Evolutionary conservation across 2,888 invertebrate species (phyloP).

Genomic region (Euzetes globulus): DNA sequence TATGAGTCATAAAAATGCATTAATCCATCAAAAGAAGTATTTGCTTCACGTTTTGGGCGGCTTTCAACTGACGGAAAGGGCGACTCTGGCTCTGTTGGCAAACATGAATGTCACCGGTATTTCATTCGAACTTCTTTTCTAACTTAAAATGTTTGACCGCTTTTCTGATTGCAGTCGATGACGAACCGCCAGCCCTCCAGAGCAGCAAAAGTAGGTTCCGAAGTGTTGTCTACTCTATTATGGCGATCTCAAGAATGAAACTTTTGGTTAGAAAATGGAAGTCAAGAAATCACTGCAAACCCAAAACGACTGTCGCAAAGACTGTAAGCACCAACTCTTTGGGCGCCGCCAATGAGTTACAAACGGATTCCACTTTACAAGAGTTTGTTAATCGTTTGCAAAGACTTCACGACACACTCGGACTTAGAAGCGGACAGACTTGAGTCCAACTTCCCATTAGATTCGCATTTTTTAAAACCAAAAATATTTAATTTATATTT

Average conservation of each 20-base stretch:
- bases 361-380: constrained; percentile 34
- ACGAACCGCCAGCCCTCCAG: constrained; percentile 4
- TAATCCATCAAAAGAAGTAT: constrained; percentile 84
- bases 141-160: not conserved
- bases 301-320: not conserved
- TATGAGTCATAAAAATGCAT: constrained; percentile 76
- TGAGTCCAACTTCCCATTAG: too few relatives aligned
- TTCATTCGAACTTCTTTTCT: not conserved
- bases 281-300: constrained; percentile 7
- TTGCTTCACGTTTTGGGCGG: constrained; percentile 61
- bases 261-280: constrained; percentile 29
- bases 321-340: constrained; percentile 18
- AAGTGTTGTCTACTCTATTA: constrained; percentile 28
- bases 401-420: constrained; percentile 35
- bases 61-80: constrained; percentile 53
- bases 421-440: constrained; percentile 39
- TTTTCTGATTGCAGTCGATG: constrained; percentile 2
- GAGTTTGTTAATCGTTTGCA: constrained; percentile 37
- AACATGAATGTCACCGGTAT: constrained; percentile 46
- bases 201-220: constrained; percentile 23
- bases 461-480: too few relatives aligned
- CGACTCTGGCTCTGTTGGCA: constrained; percentile 50
- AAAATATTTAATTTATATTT: too few relatives aligned
- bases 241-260: constrained; percentile 34
- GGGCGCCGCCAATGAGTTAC: constrained; percentile 9